These are phyloP conservation scores for Zaprionus obscuricornis DNA, from an alignment of 2,888 invertebrate genomes.

Conservation along the genomic window DNA sequence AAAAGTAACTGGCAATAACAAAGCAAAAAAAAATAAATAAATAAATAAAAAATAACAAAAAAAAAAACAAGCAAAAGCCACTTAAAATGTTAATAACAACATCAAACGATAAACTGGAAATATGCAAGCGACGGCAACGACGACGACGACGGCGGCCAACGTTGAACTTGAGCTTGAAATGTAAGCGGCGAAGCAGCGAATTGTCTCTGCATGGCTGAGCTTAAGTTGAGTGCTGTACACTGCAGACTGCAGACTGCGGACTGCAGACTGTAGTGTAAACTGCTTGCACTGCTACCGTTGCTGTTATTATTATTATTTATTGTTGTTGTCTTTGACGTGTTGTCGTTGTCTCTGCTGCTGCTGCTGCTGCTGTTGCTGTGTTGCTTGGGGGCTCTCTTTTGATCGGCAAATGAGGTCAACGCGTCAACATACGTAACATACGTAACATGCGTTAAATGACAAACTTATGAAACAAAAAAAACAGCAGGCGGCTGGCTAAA, in stretches of 20 bases:
- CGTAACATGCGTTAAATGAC: constrained; percentile 68
- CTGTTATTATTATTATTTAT: too few species aligned
- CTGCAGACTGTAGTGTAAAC: not conserved
- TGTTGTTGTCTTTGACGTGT: not conserved
- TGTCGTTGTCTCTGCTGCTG: constrained; percentile 4
- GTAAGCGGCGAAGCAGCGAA: constrained; percentile 38
- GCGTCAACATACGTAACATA: constrained; percentile 59
- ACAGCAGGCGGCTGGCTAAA: not conserved
- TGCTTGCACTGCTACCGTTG: constrained; percentile 1
- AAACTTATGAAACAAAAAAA: constrained; percentile 51
- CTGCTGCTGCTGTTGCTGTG: constrained; percentile 7
- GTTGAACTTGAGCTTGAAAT: constrained; percentile 77
- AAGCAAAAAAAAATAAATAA: constrained; percentile 27
- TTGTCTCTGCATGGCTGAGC: constrained; percentile 33
- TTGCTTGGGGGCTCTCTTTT: constrained; percentile 32
- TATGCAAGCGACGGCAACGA: constrained; percentile 43
- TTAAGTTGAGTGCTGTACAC: constrained; percentile 22
- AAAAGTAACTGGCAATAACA: constrained; percentile 44
- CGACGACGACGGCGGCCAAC: constrained; percentile 23
- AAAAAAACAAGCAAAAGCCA: constrained; percentile 23
- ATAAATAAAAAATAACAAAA: constrained; percentile 14
- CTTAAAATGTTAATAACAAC: constrained; percentile 72
- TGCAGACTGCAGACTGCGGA: constrained; percentile 25
- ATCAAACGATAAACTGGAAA: constrained; percentile 65
- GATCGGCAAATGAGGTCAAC: constrained; percentile 68